These are phyloP conservation scores for Sepiola atlantica DNA, from an alignment of 2,888 invertebrate genomes.

Conservation along the genomic window DNA sequence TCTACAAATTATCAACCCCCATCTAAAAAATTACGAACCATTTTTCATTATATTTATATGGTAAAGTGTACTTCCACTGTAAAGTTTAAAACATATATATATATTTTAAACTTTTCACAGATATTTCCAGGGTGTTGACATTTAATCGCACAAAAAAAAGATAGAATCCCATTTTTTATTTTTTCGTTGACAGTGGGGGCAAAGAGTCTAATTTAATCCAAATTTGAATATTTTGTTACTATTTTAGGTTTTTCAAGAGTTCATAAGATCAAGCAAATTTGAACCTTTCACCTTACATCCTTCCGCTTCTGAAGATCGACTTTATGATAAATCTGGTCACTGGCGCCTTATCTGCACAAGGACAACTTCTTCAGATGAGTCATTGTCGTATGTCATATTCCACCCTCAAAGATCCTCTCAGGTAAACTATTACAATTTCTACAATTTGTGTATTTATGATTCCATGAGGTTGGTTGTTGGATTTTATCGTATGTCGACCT, in stretches of 20 bases:
- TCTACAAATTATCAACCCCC: too few relatives aligned
- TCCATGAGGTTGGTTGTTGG: not conserved
- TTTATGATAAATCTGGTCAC: slow-evolving; percentile 38
- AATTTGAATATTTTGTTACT: not conserved
- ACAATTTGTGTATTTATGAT: not conserved
- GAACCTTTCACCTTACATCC: not conserved
- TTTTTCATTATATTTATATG: too few relatives aligned
- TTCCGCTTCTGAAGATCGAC: too few relatives aligned
- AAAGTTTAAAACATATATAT: too few relatives aligned
- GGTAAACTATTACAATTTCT: not conserved
- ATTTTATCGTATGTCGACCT: not conserved
- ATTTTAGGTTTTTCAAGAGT: slow-evolving; percentile 47
- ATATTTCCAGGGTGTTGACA: too few relatives aligned
- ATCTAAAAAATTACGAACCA: too few relatives aligned
- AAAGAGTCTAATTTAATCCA: too few relatives aligned
- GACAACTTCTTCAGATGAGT: slow-evolving; percentile 36
- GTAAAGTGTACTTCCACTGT: too few relatives aligned
- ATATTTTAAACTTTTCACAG: too few relatives aligned
- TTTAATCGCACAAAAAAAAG: too few relatives aligned
- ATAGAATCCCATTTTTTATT: too few relatives aligned
- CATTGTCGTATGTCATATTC: slow-evolving; percentile 45
- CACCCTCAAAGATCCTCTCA: not conserved
- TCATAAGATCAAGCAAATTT: not conserved
- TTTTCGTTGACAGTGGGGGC: too few relatives aligned
- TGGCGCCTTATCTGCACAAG: slow-evolving; percentile 47